These are phyloP conservation scores for Platygyra sinensis DNA, from an alignment of 64 coral and sea anemone genomes.

Conservation along the genomic window DNA sequence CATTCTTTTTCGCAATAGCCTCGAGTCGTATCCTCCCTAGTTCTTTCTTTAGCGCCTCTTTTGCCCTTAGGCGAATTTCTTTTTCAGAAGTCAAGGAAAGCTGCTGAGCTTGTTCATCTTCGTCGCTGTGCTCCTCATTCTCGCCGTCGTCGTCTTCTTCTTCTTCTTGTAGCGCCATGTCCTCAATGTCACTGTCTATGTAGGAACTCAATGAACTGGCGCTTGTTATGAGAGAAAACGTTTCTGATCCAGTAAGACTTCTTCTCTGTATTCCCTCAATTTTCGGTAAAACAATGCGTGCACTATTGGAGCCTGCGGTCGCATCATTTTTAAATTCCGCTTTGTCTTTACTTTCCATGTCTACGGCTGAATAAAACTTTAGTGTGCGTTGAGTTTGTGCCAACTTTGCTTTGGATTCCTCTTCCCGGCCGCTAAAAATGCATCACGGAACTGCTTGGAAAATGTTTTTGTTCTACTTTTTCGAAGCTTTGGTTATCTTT, in stretches of 20 bases:
- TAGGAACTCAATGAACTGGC: slow-evolving; percentile 33
- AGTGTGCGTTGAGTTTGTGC: background rate
- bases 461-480: background rate
- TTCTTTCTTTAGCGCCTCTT: slow-evolving; percentile 40
- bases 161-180: slow-evolving; percentile 39
- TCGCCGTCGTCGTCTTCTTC: slow-evolving; percentile 17
- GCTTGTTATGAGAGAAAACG: slow-evolving; percentile 49
- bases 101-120: background rate
- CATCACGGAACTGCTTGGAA: background rate
- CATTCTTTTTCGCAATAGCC: slow-evolving; percentile 53
- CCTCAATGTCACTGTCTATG: slow-evolving; percentile 50
- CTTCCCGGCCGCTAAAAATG: background rate
- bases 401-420: background rate
- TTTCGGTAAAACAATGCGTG: slow-evolving; percentile 14
- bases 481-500: too few relatives aligned
- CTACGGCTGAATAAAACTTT: background rate
- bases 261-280: slow-evolving; percentile 2
- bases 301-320: background rate
- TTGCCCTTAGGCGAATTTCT: slow-evolving; percentile 57
- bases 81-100: slow-evolving; percentile 46
- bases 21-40: slow-evolving; percentile 39
- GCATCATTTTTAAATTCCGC: background rate
- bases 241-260: slow-evolving; percentile 51
- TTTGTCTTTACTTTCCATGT: slow-evolving; percentile 4
- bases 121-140: background rate